Evolutionary conservation across 2,888 invertebrate species (phyloP).

Genomic region (Zele albiditarsus): DNA sequence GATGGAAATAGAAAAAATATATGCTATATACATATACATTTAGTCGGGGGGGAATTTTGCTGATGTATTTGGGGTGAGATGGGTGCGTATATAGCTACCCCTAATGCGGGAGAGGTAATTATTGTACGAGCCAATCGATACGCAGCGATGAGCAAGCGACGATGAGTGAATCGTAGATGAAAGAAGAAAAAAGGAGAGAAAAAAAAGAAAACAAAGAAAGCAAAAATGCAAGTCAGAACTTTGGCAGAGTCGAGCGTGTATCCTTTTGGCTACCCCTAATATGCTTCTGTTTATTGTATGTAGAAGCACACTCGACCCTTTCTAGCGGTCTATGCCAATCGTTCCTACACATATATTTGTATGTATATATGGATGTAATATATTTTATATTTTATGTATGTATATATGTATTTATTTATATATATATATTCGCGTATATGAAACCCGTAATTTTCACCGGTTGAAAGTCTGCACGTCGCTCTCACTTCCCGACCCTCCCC

Average conservation of each 20-base stretch:
- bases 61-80: constrained; percentile 45
- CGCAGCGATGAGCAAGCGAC: constrained; percentile 42
- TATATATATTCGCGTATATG: constrained; percentile 26
- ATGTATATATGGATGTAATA: constrained; percentile 2
- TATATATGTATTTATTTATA: neutral
- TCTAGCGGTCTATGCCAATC: constrained; percentile 11
- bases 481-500: constrained; percentile 40
- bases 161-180: constrained; percentile 60
- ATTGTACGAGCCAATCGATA: constrained; percentile 71
- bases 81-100: constrained; percentile 58
- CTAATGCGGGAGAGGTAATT: constrained; percentile 70
- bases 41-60: constrained; percentile 7
- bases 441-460: constrained; percentile 40
- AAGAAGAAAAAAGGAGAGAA: constrained; percentile 46
- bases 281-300: neutral
- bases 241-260: constrained; percentile 51
- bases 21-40: neutral
- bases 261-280: constrained; percentile 43
- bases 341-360: neutral
- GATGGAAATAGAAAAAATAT: constrained; percentile 11
- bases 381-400: neutral
- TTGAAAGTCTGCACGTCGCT: constrained; percentile 20
- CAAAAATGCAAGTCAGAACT: constrained; percentile 47
- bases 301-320: constrained; percentile 26
- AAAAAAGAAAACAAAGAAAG: constrained; percentile 26